Conservation (phyloP, 2,888 invertebrate species). For the Campopleginae sp. region DNA sequence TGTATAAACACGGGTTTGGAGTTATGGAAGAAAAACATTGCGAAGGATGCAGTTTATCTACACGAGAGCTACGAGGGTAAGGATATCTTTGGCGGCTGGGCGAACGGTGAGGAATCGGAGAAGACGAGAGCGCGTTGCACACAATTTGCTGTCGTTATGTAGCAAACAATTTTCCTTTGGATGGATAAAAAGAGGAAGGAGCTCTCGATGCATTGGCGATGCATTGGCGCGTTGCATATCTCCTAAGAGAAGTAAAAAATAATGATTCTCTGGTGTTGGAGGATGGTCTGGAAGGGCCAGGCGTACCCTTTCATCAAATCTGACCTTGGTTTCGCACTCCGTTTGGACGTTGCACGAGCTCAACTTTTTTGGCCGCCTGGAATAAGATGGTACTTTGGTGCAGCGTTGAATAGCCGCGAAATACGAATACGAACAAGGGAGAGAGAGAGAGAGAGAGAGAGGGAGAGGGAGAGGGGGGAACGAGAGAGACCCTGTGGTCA, state of each 20-base stretch:
- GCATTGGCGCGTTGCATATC: slow-evolving; percentile 14
- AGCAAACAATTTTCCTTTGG: slow-evolving; percentile 50
- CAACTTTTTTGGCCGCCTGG: slow-evolving; percentile 65
- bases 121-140: slow-evolving; percentile 40
- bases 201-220: slow-evolving; percentile 25
- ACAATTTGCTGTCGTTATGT: slow-evolving; percentile 58
- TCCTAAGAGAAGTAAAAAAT: slow-evolving; percentile 14
- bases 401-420: slow-evolving; percentile 30
- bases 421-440: background rate
- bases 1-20: slow-evolving; percentile 55
- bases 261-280: slow-evolving; percentile 37
- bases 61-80: background rate
- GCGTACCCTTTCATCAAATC: slow-evolving; percentile 64
- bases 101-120: slow-evolving; percentile 25
- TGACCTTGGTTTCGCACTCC: slow-evolving; percentile 68
- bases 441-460: background rate
- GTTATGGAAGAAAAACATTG: slow-evolving; percentile 36
- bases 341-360: slow-evolving; percentile 58
- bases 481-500: slow-evolving; percentile 78
- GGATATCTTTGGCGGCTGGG: slow-evolving; percentile 7
- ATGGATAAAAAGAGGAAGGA: slow-evolving; percentile 22
- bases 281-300: slow-evolving; percentile 27
- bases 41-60: slow-evolving; percentile 6
- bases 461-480: slow-evolving; percentile 12
- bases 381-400: slow-evolving; percentile 60